Evolutionary conservation across 37 sponge, comb jelly and placozoan genomes (phyloP).

Genomic region (Chondrilla cf. caribensis): DNA sequence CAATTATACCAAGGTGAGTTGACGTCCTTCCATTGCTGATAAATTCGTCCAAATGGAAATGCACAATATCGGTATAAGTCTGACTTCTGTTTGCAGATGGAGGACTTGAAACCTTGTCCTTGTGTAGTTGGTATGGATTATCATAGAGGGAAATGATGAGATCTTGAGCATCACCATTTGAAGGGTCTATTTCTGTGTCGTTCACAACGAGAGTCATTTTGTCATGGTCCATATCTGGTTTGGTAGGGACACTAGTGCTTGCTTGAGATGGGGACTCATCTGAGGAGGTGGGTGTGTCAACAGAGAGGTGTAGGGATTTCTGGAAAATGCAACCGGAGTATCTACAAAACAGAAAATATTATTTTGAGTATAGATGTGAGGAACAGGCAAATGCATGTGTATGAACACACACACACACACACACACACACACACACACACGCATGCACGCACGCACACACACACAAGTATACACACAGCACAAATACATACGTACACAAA

Average conservation of each 20-base stretch:
- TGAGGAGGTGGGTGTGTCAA: not conserved
- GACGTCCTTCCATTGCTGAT: not conserved
- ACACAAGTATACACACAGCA: not conserved
- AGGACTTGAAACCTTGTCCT: not conserved
- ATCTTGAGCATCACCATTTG: not conserved
- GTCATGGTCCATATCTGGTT: not conserved
- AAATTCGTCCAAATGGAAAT: not conserved
- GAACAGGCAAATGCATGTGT: not conserved
- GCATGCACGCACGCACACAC: not conserved
- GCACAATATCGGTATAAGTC: not conserved
- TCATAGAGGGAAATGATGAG: not conserved
- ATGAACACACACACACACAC: no score
- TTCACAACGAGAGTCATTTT: not conserved
- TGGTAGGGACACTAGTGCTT: not conserved
- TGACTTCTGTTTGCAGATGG: not conserved
- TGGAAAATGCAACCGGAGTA: no score
- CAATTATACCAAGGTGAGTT: no score
- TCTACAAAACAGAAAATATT: not conserved
- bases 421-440: conserved; percentile 5
- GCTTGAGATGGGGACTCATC: no score
- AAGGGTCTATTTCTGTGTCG: not conserved
- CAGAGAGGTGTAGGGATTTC: not conserved
- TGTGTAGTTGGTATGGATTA: conserved; percentile 6
- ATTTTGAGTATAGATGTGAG: no score
- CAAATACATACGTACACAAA: conserved; percentile 11